phyloP scores from a whole-genome alignment of 2,113 vertebrate genomes.

The Anguilla japonica region DNA sequence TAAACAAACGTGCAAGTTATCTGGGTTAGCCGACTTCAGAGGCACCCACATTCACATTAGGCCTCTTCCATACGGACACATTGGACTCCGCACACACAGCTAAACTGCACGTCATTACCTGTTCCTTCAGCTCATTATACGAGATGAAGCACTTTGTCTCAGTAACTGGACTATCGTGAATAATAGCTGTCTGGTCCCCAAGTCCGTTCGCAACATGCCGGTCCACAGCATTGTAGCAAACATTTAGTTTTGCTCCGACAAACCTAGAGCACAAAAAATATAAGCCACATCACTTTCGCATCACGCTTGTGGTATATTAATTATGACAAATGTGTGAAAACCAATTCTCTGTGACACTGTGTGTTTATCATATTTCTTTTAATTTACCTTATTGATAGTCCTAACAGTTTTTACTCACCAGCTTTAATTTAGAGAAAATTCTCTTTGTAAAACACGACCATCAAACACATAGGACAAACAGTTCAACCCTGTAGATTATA shows the following conservation, averaged over 20 bases:
- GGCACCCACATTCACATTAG: background rate
- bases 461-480: no score
- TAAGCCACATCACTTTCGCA: background rate
- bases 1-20: background rate
- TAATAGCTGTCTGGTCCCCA: constrained; percentile 84
- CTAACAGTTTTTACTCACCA: background rate
- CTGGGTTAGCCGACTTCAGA: background rate
- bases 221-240: constrained; percentile 93
- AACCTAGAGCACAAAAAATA: constrained; percentile 75
- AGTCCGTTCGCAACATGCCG: constrained; percentile 84
- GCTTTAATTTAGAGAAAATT: no score
- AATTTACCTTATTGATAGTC: no score
- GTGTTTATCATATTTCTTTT: background rate
- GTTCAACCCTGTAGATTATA: no score
- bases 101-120: constrained; percentile 67
- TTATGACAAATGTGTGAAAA: background rate
- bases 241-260: constrained; percentile 87
- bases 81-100: background rate
- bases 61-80: background rate
- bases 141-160: constrained; percentile 79
- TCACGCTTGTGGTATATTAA: background rate
- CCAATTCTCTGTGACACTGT: background rate
- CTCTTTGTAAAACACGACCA: no score
- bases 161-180: constrained; percentile 93
- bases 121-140: constrained; percentile 81